Conservation (phyloP, 2,113 vertebrate genomes). For the Xenotilapia leptura region DNA sequence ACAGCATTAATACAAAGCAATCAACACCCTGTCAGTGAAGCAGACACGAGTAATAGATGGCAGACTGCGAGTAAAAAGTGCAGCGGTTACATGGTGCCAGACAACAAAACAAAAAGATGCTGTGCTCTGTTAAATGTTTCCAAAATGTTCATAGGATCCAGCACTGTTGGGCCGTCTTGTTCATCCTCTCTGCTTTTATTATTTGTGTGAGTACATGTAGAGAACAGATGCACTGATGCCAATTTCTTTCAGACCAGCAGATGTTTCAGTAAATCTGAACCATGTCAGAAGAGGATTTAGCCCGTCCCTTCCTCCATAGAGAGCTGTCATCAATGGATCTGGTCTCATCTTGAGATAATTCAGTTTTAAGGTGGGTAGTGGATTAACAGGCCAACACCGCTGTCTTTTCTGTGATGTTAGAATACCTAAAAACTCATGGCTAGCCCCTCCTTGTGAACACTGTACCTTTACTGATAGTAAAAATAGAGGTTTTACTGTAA, state of each 20-base stretch:
- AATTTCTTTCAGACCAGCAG: neutral
- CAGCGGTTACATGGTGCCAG: neutral
- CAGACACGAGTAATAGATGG: neutral
- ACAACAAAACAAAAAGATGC: neutral
- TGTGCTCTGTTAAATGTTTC: neutral
- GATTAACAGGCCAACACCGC: neutral
- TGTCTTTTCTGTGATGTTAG: neutral
- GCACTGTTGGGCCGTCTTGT: neutral
- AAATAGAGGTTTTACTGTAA: neutral
- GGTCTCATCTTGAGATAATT: neutral
- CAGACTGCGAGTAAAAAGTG: constrained; percentile 1
- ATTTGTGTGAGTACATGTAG: neutral
- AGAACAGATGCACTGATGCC: neutral
- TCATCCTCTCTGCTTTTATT: neutral
- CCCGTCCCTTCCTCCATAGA: neutral
- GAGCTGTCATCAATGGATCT: neutral
- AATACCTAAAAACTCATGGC: neutral
- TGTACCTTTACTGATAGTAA: neutral
- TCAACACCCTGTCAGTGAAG: neutral
- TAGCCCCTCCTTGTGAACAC: neutral
- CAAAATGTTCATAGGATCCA: neutral
- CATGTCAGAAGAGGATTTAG: neutral
- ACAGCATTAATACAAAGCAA: neutral
- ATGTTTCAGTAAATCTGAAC: neutral
- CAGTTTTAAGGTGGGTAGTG: neutral